Percentiles rank a stretch among this genome's conserved stretches.
phyloP scores from a whole-genome alignment of 2,888 invertebrate genomes.

The Polymixis flavicincta region DNA sequence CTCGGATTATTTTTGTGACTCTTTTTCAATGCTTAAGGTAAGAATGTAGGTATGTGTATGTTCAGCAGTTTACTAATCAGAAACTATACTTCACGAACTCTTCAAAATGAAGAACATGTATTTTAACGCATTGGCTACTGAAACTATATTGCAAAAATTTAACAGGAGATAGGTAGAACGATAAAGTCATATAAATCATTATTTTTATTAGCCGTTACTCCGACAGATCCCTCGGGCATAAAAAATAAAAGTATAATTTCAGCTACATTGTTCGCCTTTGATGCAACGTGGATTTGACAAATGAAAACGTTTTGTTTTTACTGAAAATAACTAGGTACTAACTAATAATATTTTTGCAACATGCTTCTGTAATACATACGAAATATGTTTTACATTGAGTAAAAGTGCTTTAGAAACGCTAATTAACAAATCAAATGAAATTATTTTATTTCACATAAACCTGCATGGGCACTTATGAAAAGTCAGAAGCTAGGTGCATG shows the following conservation, averaged over 20 bases:
- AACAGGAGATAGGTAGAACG: background rate
- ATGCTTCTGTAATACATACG: background rate
- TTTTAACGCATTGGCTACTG: background rate
- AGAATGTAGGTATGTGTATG: background rate
- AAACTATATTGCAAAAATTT: background rate
- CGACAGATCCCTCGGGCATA: background rate
- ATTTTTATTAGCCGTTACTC: background rate
- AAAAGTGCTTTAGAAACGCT: background rate
- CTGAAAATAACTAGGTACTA: background rate
- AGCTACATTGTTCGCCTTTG: slow-evolving; percentile 17
- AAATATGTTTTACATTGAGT: background rate
- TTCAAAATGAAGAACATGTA: background rate
- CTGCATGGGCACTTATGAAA: no score
- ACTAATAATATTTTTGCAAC: background rate
- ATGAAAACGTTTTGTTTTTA: slow-evolving; percentile 20
- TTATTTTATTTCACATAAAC: no score
- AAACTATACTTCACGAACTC: background rate
- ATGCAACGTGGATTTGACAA: slow-evolving; percentile 13
- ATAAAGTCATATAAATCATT: background rate
- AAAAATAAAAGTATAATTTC: slow-evolving; percentile 22
- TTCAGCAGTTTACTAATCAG: background rate
- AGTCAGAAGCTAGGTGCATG: no score
- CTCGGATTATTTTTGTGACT: background rate
- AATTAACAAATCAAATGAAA: no score
- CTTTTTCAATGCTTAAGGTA: background rate